Percentiles rank a stretch among this genome's conserved stretches.
These are phyloP conservation scores for Leptosomus discolor DNA, from an alignment of 2,113 vertebrate species.

Conservation along the genomic window DNA sequence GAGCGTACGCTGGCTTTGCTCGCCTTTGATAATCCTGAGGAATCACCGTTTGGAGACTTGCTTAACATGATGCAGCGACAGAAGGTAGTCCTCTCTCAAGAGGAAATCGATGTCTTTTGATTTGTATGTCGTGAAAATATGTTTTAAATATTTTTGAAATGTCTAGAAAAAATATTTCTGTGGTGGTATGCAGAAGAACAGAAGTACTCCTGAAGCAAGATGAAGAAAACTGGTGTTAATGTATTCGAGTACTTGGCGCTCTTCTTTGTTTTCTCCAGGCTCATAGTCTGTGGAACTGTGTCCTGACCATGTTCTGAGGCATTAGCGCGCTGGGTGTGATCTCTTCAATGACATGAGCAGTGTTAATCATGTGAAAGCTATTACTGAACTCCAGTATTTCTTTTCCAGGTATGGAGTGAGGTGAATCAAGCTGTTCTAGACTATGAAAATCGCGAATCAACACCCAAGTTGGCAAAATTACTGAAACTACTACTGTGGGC, in stretches of 20 bases:
- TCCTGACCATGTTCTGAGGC: neutral
- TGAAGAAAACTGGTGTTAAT: neutral
- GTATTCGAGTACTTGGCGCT: neutral
- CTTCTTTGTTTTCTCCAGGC: neutral
- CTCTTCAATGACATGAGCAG: neutral
- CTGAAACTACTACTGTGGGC: constrained; percentile 97
- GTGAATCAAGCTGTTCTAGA: constrained; percentile 95
- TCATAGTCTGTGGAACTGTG: neutral
- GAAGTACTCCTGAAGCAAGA: neutral
- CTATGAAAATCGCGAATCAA: constrained; percentile 94
- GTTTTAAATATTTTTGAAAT: neutral
- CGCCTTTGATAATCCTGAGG: constrained; percentile 95
- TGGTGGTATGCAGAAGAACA: neutral
- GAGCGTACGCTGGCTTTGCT: constrained; percentile 93
- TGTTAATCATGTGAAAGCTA: neutral
- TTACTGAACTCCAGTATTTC: constrained; percentile 2
- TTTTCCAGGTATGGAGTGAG: constrained; percentile 94
- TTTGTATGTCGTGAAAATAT: neutral
- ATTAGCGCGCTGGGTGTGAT: neutral
- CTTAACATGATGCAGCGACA: constrained; percentile 98
- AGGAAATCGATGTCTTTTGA: neutral
- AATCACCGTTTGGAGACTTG: constrained; percentile 95
- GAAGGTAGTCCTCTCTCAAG: constrained; percentile 77
- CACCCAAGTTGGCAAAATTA: constrained; percentile 95
- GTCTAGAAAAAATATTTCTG: accelerated